Evolutionary conservation across 2,888 invertebrate species (phyloP), one percentile per base, ranked within the genome.

Genomic region (Athetis lepigone): DNA sequence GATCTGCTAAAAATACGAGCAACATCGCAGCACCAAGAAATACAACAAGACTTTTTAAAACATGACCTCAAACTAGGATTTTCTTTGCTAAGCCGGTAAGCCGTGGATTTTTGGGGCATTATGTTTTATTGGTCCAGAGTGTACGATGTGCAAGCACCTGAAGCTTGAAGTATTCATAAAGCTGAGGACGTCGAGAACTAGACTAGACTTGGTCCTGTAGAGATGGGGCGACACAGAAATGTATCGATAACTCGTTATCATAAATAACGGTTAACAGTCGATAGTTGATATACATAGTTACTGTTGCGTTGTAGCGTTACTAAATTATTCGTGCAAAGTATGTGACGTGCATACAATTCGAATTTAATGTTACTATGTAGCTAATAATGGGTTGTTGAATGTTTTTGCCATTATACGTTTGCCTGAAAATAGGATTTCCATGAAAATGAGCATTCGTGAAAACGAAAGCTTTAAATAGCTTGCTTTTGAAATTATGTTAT

Each of bases 81-180:
- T 70, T 70, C 55, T 68, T 69, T 62, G 51, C 67, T 79, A 73
- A 79, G 68, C 46, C 66, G 49, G 56, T 71, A 74, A 73, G 70
- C 67, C 57, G 51, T 72, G 70, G 66, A 71, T 77, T 80, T 80
- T 80, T 81, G 66, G 74, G 51, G 68, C 75, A 74, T 81, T 80
- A 77, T 75, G 65, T 81, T 79, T 79, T 80, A 80, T 80, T 83
- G 79, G 79, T 81, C 80, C 70, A 62, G 75, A 81, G 82, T 83
- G 84, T 85, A 87, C 82, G 72, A 64, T 75, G 72, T 81, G 78
- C 78, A 79, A 82, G 81, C 81, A 86, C 82, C 86, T 85, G 83
- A 83, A 86, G 81, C 84, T 82, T 90, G 77, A 89, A 90, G 88
- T 89, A 91, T 89, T 92, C 90, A 92, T 91, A 90, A 87, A 86